These are phyloP conservation scores for Ophion costatus DNA, from an alignment of 2,888 invertebrate species.

Conservation along the genomic window DNA sequence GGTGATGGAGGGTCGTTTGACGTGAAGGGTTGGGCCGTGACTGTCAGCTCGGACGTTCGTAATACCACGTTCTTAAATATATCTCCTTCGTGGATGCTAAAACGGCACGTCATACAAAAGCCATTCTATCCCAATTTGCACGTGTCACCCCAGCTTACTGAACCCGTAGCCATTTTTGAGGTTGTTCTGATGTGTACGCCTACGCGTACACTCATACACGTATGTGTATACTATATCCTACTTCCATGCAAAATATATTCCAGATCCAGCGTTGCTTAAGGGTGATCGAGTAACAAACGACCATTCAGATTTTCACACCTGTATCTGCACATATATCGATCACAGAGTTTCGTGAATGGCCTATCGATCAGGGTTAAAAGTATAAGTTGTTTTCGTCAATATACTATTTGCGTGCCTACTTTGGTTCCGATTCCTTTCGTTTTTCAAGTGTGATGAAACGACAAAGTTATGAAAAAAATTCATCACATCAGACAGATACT, in stretches of 20 bases:
- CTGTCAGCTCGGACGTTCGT: not conserved
- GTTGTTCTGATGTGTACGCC: not conserved
- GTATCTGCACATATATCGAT: not conserved
- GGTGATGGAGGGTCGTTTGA: conserved; percentile 52
- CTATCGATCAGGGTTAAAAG: no score
- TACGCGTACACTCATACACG: not conserved
- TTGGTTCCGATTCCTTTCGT: no score
- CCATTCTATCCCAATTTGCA: conserved; percentile 44
- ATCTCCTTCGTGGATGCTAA: not conserved
- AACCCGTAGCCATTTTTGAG: conserved; percentile 15
- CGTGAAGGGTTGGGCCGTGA: conserved; percentile 19
- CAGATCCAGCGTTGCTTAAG: not conserved
- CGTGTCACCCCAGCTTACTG: conserved; percentile 38
- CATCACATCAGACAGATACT: no score
- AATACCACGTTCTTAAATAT: not conserved
- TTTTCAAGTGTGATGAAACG: no score
- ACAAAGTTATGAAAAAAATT: no score
- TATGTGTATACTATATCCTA: not conserved
- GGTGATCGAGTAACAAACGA: not conserved
- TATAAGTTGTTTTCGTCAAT: no score
- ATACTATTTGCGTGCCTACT: no score
- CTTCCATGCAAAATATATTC: not conserved
- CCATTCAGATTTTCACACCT: not conserved
- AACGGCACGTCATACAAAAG: conserved; percentile 1
- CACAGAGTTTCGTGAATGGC: no score